These are phyloP conservation scores for Drosophila arawakana DNA, from an alignment of 1,140 invertebrate genomes.

Conservation along the genomic window DNA sequence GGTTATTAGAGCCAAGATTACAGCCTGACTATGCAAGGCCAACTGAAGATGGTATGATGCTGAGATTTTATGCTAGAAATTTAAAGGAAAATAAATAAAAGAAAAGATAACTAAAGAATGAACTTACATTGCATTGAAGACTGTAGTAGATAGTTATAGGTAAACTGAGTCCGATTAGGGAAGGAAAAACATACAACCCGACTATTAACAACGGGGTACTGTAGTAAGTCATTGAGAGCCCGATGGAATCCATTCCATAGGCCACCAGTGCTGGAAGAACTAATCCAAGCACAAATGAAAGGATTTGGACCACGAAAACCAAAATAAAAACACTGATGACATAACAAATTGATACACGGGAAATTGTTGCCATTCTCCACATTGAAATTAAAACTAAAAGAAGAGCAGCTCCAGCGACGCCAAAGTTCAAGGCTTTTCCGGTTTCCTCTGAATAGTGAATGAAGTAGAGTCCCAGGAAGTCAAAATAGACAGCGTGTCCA, in stretches of 20 bases:
- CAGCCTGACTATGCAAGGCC: conserved; percentile 59
- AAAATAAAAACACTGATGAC: conserved; percentile 47
- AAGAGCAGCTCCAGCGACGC: conserved; percentile 84
- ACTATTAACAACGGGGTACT: conserved; percentile 87
- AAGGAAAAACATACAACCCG: conserved; percentile 84
- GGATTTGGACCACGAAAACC: conserved; percentile 52
- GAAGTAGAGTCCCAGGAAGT: conserved; percentile 91
- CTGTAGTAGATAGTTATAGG: conserved; percentile 80
- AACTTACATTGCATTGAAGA: conserved; percentile 3
- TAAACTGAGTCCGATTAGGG: conserved; percentile 48
- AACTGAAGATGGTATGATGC: conserved; percentile 50
- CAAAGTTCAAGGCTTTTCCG: conserved; percentile 86
- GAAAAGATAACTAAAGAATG: no score
- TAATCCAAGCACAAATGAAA: conserved; percentile 81
- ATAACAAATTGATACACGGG: conserved; percentile 33
- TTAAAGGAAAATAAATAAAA: neutral
- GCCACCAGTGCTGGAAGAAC: conserved; percentile 85
- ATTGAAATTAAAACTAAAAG: conserved; percentile 84
- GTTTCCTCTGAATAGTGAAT: conserved; percentile 87
- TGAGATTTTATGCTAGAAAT: conserved; percentile 46
- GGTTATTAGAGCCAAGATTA: conserved; percentile 50
- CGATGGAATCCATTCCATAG: conserved; percentile 68
- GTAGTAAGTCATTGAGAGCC: conserved; percentile 88
- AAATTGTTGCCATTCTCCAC: conserved; percentile 51
- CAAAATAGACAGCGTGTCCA: conserved; percentile 90